Evolutionary conservation across 2,888 invertebrate species (phyloP), one percentile per base, ranked within the genome.

Genomic region (Eretmocerus hayati): DNA sequence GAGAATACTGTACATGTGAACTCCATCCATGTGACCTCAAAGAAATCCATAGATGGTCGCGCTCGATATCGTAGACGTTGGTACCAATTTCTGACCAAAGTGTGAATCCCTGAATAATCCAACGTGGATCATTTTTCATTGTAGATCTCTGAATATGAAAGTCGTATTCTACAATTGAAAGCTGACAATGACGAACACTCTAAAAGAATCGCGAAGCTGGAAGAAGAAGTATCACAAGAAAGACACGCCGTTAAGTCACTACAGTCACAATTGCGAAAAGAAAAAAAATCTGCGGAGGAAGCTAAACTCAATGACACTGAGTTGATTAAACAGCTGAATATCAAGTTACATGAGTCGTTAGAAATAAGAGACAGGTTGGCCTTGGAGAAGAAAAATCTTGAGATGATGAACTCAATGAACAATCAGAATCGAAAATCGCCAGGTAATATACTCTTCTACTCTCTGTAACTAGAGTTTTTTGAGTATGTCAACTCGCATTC

Each of bases 281-380:
- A 66, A 46, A 59, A 61, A 37, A 51, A 57, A 8, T 46, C 56
- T 1, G 56, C 57, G 4, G 54, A 58, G 21, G 55, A 57, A n/a
- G 52, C 58, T 31, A 62, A 63, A 38, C 46, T 54, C 22, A 59
- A 62, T 19, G 64, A 65, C 42, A 60, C 61, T 4, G 62, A 63
- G 30, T 45, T 65, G 3, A 64, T 67, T n/a, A 55, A 52, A 5
- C 55, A 54, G 22, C 49, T 73, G 35, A 63, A 70, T 39, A 58
- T 60, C 21, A 64, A 69, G 38, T 50, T 88, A 5, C 83, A 86
- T 56, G 75, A 77, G 1, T 79, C 81, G 1, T 72, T 85, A 63
- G 77, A 80, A 36, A 77, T 78, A 1, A 84, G 86, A 59, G 74
- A 78, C n/a, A 50, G 43, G 13, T 32, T 54, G n/a, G 13, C 46